Evolutionary conservation across 2,113 vertebrate genomes (phyloP), one percentile per base, ranked within the genome.

Genomic region (Actinemys pallida): DNA sequence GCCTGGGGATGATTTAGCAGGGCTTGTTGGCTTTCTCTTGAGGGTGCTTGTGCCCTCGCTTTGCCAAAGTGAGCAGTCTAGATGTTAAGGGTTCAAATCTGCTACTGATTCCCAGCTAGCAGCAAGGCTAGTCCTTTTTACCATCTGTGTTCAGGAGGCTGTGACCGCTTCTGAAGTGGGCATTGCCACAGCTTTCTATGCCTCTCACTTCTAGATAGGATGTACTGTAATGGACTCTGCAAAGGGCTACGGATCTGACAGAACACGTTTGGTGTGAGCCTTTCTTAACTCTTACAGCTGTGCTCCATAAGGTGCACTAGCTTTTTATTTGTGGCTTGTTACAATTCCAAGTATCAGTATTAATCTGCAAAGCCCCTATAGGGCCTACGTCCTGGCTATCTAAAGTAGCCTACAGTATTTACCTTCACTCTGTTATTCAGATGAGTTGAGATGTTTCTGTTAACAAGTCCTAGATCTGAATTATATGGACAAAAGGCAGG

Each of bases 211-310:
- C 59, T 10, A 75, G 52, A 1, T 42, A 35, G 22, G 45, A 14
- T 29, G n/a, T 1, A 0, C 29, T 12, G 0, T 47, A 0, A 25
- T 1, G 3, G 29, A 52, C 80, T 22, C 56, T 54, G 42, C 16
- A 0, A 0, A 8, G 25, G n/a, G n/a, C 72, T 57, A 7, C 52
- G n/a, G 39, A 27, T 79, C 72, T n/a, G 4, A 27, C 53, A 53
- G 52, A 45, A 8, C 27, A 1, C 2, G 27, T 42, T 24, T 84
- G 75, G 19, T 81, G 49, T 11, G 49, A 87, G 2, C 27, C 54
- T n/a, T 2, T 56, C 78, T 78, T 16, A 24, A 22, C n/a, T 3
- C 0, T 3, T 0, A 52, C 10, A 86, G 82, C 86, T 8, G n/a
- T 53, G 53, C 84, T 87, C 84, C 57, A 3, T 5, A 0, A 49